A percentile compares a stretch with the other conserved stretches of the same genome.
These are phyloP conservation scores for Dermochelys coriacea DNA, from an alignment of 2,797 vertebrate genomes.

Conservation along the genomic window DNA sequence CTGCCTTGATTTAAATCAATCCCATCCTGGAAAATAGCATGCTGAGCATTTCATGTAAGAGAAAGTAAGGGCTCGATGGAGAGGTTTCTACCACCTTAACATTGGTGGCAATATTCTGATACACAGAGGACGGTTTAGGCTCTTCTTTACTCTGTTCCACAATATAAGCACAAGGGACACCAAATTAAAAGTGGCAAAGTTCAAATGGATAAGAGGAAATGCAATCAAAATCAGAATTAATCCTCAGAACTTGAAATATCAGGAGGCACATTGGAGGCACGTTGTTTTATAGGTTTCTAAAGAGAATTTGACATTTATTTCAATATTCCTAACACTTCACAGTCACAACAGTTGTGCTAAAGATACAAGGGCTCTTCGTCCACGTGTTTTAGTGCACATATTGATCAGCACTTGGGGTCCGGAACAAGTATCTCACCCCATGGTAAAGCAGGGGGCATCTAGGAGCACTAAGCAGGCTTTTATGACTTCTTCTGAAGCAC, in stretches of 20 bases:
- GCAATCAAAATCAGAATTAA: not conserved
- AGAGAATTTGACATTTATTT: not conserved
- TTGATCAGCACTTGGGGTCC: too few species aligned
- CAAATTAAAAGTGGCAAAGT: not conserved
- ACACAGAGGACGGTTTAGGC: not conserved
- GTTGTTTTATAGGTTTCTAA: too few species aligned
- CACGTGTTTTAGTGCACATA: too few species aligned
- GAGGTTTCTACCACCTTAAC: not conserved
- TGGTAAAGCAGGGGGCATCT: not conserved
- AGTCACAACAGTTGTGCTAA: not conserved
- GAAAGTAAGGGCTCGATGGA: not conserved
- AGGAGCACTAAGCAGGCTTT: not conserved
- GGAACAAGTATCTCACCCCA: too few species aligned
- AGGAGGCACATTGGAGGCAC: not conserved
- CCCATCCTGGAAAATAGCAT: not conserved
- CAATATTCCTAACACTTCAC: not conserved
- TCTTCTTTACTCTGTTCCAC: not conserved
- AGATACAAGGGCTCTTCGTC: not conserved
- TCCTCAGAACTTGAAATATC: not conserved
- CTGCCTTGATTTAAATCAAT: not conserved
- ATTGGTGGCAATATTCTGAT: not conserved
- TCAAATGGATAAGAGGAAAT: not conserved
- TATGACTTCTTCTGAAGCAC: not conserved
- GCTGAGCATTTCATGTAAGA: not conserved
- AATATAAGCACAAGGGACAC: not conserved